A percentile compares a stretch with the other conserved stretches of the same genome.
Conservation (phyloP, 1,140 invertebrate species). For the Paraescarpia echinospica region DNA sequence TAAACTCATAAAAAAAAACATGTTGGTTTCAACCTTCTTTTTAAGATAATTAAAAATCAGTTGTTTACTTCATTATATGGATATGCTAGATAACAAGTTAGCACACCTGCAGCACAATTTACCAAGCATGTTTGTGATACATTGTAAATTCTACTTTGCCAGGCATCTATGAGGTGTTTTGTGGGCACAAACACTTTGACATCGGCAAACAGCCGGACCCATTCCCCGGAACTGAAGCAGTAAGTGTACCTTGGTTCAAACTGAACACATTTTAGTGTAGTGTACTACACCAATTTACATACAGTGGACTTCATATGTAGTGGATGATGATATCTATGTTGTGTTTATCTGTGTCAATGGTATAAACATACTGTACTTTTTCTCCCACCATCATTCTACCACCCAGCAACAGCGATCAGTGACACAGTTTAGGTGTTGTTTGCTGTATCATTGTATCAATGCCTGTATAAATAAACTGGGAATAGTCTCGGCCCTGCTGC, state of each 20-base stretch:
- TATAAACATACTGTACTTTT: too few relatives aligned
- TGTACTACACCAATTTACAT: too few relatives aligned
- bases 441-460: too few relatives aligned
- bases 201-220: constrained; percentile 93
- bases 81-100: neutral
- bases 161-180: constrained; percentile 93
- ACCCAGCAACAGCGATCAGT: too few relatives aligned
- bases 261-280: neutral
- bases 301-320: too few relatives aligned
- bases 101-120: neutral
- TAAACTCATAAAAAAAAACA: neutral
- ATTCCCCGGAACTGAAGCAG: constrained; percentile 89
- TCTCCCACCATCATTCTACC: too few relatives aligned
- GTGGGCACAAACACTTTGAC: constrained; percentile 94
- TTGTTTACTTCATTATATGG: neutral
- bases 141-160: constrained; percentile 27
- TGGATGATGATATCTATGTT: too few relatives aligned
- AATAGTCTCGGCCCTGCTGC: too few relatives aligned
- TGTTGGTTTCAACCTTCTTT: neutral
- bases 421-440: too few relatives aligned
- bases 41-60: neutral
- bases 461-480: too few relatives aligned
- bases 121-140: neutral
- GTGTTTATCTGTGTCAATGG: too few relatives aligned
- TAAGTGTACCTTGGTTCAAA: constrained; percentile 61